Conservation (phyloP, 2,888 invertebrate genomes). For the Alloplasta piceator region DNA sequence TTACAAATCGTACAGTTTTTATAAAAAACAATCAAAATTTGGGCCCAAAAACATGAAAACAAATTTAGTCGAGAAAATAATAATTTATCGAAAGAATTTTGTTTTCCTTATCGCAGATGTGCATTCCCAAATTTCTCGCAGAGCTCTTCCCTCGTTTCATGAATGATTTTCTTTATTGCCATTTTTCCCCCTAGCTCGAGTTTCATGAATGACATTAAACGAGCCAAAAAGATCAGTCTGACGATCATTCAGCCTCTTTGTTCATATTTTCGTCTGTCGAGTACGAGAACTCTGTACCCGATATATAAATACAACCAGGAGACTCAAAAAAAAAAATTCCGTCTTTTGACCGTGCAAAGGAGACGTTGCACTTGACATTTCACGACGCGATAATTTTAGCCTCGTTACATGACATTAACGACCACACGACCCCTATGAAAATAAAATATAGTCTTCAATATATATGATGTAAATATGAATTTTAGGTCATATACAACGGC, state of each 20-base stretch:
- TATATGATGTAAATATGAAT: no score
- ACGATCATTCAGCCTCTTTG: constrained; percentile 40
- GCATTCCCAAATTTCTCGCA: no score
- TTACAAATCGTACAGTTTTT: no score
- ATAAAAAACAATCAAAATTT: no score
- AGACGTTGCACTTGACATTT: constrained; percentile 78
- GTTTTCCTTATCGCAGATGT: no score
- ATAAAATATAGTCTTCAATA: no score
- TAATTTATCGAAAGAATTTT: no score
- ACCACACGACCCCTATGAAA: constrained; percentile 61
- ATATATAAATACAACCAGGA: neutral
- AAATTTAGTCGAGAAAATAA: no score
- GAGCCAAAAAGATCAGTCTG: neutral
- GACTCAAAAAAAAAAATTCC: neutral
- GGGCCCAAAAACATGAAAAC: no score
- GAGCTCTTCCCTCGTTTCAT: no score
- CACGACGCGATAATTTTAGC: constrained; percentile 76
- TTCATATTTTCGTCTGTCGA: constrained; percentile 24
- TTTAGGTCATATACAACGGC: no score
- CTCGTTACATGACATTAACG: constrained; percentile 76
- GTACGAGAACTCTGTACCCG: constrained; percentile 7
- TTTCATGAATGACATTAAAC: constrained; percentile 6
- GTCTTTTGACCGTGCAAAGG: constrained; percentile 58
- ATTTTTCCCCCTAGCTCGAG: neutral
- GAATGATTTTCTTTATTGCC: no score